phyloP scores from a whole-genome alignment of 2,888 invertebrate genomes.

The Dusona sp. region DNA sequence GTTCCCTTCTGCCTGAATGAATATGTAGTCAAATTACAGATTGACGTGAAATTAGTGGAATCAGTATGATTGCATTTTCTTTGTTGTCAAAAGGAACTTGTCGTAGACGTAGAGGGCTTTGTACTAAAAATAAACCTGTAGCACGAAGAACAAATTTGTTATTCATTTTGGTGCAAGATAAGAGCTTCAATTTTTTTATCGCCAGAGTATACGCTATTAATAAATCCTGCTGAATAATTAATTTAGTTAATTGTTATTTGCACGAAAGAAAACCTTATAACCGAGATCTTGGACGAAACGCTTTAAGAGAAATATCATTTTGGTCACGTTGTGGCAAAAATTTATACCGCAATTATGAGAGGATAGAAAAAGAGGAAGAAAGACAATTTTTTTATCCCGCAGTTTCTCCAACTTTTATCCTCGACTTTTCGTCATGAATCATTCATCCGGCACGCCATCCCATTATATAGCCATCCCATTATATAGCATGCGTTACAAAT shows the following conservation, averaged over 20 bases:
- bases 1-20: neutral
- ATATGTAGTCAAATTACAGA: neutral
- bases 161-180: too few species aligned
- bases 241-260: neutral
- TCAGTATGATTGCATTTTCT: neutral
- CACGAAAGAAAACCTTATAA: neutral
- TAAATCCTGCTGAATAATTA: neutral
- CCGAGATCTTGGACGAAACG: neutral
- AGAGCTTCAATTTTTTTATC: neutral
- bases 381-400: slow-evolving; percentile 1
- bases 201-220: neutral
- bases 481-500: slow-evolving; percentile 50
- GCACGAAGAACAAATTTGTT: too few species aligned
- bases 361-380: neutral
- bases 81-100: neutral
- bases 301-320: neutral
- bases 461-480: slow-evolving; percentile 49
- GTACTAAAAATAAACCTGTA: too few species aligned
- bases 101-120: too few species aligned
- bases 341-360: neutral
- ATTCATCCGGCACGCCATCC: slow-evolving; percentile 55
- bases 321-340: neutral
- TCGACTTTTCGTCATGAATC: slow-evolving; percentile 52
- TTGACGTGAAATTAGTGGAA: neutral
- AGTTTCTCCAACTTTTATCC: slow-evolving; percentile 8